Percentiles rank a stretch among this genome's conserved stretches.
These are phyloP conservation scores for Pogonocichla stellata DNA, from an alignment of 2,113 vertebrate genomes.

Conservation along the genomic window DNA sequence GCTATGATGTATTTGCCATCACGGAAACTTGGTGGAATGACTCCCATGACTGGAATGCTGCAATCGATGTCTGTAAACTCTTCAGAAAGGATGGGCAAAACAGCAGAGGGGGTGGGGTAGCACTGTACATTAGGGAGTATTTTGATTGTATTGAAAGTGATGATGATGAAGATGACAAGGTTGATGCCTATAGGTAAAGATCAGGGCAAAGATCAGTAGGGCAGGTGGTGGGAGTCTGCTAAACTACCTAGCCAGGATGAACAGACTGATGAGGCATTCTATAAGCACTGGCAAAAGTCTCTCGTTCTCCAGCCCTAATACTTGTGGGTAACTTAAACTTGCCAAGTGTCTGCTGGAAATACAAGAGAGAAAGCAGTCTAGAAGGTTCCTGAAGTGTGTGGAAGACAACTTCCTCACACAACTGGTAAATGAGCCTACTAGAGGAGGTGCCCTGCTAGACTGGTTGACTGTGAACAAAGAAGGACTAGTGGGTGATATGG, in stretches of 20 bases:
- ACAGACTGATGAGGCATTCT: not conserved
- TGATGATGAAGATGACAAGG: not conserved
- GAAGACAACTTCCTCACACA: not conserved
- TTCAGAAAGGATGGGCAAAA: not conserved
- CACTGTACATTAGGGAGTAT: not conserved
- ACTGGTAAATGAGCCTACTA: not conserved
- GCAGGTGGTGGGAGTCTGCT: not conserved
- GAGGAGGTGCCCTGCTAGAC: not conserved
- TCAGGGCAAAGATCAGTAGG: not conserved
- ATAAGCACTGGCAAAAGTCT: not conserved
- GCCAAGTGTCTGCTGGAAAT: not conserved
- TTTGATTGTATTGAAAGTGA: not conserved
- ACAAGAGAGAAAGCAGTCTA: not conserved
- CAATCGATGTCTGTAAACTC: not conserved
- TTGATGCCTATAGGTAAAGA: not conserved
- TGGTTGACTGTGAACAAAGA: not conserved
- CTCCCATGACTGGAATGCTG: not conserved
- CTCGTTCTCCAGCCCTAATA: not conserved
- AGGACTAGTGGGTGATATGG: not conserved
- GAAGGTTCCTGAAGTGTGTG: not conserved
- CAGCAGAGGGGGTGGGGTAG: not conserved
- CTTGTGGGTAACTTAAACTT: not conserved
- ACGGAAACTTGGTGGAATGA: not conserved
- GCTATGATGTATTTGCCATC: not conserved
- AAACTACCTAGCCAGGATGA: not conserved